These are phyloP conservation scores for Ruditapes philippinarum DNA, from an alignment of 1,140 invertebrate species.

Conservation along the genomic window DNA sequence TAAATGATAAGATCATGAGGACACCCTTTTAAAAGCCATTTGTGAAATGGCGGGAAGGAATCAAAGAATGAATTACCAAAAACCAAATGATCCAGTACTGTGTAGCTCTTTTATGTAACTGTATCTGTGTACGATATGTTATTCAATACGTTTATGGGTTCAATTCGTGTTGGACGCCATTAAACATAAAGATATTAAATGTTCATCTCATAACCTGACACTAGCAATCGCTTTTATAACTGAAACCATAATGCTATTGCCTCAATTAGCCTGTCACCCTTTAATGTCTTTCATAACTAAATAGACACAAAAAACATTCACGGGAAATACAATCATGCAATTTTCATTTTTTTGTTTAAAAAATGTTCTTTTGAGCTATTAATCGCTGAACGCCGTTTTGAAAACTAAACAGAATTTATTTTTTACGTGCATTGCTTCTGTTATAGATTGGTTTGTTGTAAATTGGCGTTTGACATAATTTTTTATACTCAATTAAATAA, in stretches of 20 bases:
- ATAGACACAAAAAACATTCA: constrained; percentile 52
- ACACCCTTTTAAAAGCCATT: constrained; percentile 29
- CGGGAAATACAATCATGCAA: constrained; percentile 23
- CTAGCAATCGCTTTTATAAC: neutral
- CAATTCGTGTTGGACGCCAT: constrained; percentile 54
- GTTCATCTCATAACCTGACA: constrained; percentile 48
- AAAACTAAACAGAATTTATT: neutral
- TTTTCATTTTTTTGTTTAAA: constrained; percentile 27
- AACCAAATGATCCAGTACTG: constrained; percentile 1
- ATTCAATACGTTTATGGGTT: constrained; percentile 49
- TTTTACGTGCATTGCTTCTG: neutral
- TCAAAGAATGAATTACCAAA: constrained; percentile 19
- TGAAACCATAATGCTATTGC: constrained; percentile 40
- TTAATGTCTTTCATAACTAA: constrained; percentile 54
- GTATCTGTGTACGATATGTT: constrained; percentile 42
- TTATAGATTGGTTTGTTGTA: neutral
- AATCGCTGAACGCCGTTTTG: neutral
- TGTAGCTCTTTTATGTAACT: constrained; percentile 47
- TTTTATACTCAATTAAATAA: constrained; percentile 23
- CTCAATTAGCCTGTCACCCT: constrained; percentile 41
- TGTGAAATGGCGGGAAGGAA: neutral
- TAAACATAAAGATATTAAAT: constrained; percentile 62
- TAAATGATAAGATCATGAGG: neutral
- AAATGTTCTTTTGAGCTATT: constrained; percentile 12
- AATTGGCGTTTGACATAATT: neutral